Base-by-base conservation (phyloP, 2,113 vertebrate species). In the Philantomba maxwellii region DNA sequence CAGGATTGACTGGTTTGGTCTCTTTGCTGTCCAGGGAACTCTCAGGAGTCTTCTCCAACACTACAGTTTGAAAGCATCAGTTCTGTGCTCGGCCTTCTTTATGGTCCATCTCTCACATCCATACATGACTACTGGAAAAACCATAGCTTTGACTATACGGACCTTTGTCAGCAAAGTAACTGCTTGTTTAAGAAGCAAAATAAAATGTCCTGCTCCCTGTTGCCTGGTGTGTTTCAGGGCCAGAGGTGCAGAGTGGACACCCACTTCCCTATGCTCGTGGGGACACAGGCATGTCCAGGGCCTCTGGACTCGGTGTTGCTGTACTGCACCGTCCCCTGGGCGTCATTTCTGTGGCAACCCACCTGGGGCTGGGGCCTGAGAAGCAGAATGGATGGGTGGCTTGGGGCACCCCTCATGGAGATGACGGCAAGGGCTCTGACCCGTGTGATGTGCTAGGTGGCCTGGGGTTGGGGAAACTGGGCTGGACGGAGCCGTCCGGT, bases 321-420 rank as follows among this genome's bases (percentile, higher is more conserved):
- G 0, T 49, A 11, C 21, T 2, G 57, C 26, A 6, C 19, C 26
- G 2, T 13, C 1, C 64, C 12, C 14, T 26, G 43, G 58, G 39
- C 0, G 0, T 43, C 75, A 10, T 47, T 28, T 36, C 26, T 4
- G 0, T 11, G 19, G 47, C 0, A 1, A 43, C 8, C 0, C 13
- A 43, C 14, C 73, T 11, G 0, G 43, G 84, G 58, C 58, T 12
- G 12, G 36, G 73, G 73, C n/a, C 10, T 14, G 28, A 28, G 21
- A 77, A 47, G 23, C 85, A 47, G 75, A 45, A 28, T 16, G 47
- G 49, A 11, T 11, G 23, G 58, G 70, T 12, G 60, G 36, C 73
- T 0, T 14, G 28, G 43, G 62, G 36, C 16, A 30, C 0, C 23
- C 43, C n/a, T 30, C 21, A 19, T 1, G 0, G 73, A 26, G 57